Conservation (phyloP, 2,113 vertebrate species). For the Barnardius zonarius region DNA sequence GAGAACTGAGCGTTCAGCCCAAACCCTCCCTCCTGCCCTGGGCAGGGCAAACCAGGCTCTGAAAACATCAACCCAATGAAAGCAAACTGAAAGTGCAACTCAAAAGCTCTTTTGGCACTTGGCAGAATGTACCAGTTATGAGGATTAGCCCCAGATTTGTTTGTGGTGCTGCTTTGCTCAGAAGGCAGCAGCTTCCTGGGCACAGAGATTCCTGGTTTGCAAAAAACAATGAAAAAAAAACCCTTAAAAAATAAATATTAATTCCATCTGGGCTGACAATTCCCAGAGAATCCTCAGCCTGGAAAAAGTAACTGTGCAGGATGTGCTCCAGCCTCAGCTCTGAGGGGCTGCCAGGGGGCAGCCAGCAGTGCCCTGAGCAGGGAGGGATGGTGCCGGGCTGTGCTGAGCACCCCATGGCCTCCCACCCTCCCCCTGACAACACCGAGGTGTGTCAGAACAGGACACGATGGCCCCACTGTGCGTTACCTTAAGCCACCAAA, state of each 20-base stretch:
- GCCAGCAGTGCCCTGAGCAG: not conserved
- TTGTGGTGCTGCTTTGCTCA: constrained; percentile 2
- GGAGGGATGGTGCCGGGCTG: not conserved
- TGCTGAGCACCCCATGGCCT: not conserved
- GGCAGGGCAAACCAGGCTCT: not conserved
- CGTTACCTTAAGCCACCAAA: not conserved
- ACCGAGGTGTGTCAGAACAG: not conserved
- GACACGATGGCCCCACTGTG: accelerated
- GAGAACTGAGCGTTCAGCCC: not conserved
- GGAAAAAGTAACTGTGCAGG: not conserved
- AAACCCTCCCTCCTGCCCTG: not conserved
- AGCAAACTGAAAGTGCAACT: not conserved
- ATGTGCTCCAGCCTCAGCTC: not conserved
- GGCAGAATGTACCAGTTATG: not conserved
- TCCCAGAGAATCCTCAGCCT: constrained; percentile 11
- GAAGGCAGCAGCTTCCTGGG: constrained; percentile 47
- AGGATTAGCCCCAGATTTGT: not conserved
- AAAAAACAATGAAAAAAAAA: constrained; percentile 2
- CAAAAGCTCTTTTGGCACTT: not conserved
- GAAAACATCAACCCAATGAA: not conserved
- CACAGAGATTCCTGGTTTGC: not conserved
- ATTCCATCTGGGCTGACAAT: constrained; percentile 42
- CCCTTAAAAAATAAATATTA: not conserved
- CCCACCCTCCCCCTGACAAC: not conserved
- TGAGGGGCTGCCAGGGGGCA: not conserved